Percentiles rank a stretch among this genome's conserved stretches.
Conservation (phyloP, 2,113 vertebrate species). For the Phycodurus eques region DNA sequence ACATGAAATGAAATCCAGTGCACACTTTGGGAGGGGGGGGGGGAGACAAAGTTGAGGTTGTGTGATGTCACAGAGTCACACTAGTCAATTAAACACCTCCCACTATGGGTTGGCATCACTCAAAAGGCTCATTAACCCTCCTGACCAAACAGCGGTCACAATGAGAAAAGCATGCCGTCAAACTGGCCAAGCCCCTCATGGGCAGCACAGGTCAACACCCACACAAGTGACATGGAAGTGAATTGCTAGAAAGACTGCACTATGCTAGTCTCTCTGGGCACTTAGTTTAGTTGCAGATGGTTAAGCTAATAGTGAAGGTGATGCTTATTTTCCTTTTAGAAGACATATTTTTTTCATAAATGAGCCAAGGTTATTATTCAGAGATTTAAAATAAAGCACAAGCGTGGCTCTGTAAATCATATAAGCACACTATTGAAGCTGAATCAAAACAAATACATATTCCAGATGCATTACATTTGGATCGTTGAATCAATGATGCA, state of each 20-base stretch:
- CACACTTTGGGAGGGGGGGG: conserved; percentile 4
- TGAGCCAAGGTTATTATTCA: neutral
- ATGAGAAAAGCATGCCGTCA: conserved; percentile 60
- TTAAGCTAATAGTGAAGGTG: conserved; percentile 49
- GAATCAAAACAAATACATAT: conserved; percentile 37
- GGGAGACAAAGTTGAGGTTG: conserved; percentile 61
- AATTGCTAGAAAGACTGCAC: conserved; percentile 64
- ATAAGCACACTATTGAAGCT: conserved; percentile 19
- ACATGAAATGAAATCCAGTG: conserved; percentile 61
- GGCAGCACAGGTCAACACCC: conserved; percentile 72
- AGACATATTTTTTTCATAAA: conserved; percentile 19
- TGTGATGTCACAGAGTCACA: conserved; percentile 68
- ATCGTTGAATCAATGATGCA: conserved; percentile 41
- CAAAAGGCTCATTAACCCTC: conserved; percentile 80
- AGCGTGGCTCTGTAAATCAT: conserved; percentile 34
- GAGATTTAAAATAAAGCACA: conserved; percentile 2
- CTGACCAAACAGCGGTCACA: conserved; percentile 75
- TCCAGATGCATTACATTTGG: conserved; percentile 43
- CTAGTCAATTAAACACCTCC: conserved; percentile 82
- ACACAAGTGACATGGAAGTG: conserved; percentile 78
- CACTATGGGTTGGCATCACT: conserved; percentile 71
- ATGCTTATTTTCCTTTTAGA: conserved; percentile 26
- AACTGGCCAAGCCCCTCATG: conserved; percentile 67
- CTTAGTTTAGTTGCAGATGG: conserved; percentile 72
- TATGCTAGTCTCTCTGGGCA: conserved; percentile 62